phyloP scores from a whole-genome alignment of 2,113 vertebrate genomes.

The Ardeotis arabs region DNA sequence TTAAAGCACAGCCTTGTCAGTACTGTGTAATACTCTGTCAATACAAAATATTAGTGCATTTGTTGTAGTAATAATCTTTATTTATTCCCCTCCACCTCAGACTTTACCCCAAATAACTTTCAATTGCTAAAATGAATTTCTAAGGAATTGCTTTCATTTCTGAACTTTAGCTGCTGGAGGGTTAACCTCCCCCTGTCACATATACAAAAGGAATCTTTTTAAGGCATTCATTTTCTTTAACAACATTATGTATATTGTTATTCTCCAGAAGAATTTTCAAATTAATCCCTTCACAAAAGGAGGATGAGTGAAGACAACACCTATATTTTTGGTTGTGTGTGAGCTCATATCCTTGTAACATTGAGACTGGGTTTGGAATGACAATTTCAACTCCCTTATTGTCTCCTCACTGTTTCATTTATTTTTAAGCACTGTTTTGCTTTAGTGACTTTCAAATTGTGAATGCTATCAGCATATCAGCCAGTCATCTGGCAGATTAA shows the following conservation, averaged over 20 bases:
- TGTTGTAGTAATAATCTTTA: background rate
- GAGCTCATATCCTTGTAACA: background rate
- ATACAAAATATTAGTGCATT: background rate
- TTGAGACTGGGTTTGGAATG: background rate
- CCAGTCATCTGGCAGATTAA: background rate
- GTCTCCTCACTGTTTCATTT: background rate
- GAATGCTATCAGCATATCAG: background rate
- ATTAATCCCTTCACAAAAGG: background rate
- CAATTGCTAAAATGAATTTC: background rate
- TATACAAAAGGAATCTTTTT: background rate
- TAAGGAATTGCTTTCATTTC: background rate
- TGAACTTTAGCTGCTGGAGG: background rate
- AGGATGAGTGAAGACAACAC: background rate
- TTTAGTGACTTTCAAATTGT: background rate
- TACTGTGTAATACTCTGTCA: background rate
- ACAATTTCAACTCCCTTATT: background rate
- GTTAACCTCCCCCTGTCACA: background rate
- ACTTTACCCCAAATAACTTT: background rate
- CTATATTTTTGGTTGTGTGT: background rate
- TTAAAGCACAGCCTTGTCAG: background rate
- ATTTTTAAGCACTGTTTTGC: background rate
- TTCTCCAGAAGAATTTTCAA: background rate
- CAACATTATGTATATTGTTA: background rate
- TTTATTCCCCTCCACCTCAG: background rate
- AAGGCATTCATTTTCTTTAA: background rate